These are phyloP conservation scores for Allophyes oxyacanthae DNA, from an alignment of 2,888 invertebrate species.

Conservation along the genomic window DNA sequence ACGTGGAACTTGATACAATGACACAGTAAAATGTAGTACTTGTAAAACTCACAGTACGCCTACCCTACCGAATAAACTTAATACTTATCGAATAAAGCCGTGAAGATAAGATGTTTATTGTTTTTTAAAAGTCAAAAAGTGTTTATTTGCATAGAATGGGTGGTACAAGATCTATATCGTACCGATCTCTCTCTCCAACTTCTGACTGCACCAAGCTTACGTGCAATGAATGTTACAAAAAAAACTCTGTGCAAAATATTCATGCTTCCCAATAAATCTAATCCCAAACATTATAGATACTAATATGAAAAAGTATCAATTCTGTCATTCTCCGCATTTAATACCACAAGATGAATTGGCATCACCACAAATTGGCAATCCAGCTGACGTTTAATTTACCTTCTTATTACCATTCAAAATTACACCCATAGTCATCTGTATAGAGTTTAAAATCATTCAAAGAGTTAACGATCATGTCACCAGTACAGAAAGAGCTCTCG, in stretches of 20 bases:
- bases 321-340: slow-evolving; percentile 71
- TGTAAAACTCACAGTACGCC: too few relatives aligned
- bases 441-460: slow-evolving; percentile 24
- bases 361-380: slow-evolving; percentile 77
- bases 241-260: slow-evolving; percentile 40
- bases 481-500: slow-evolving; percentile 40
- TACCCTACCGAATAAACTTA: too few relatives aligned
- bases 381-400: slow-evolving; percentile 66
- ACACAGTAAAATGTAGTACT: too few relatives aligned
- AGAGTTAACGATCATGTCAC: not conserved
- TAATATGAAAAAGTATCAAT: slow-evolving; percentile 71
- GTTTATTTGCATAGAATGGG: too few relatives aligned
- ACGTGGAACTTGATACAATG: too few relatives aligned
- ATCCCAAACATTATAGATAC: slow-evolving; percentile 54
- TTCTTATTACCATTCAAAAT: slow-evolving; percentile 41
- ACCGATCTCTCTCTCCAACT: too few relatives aligned
- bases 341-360: slow-evolving; percentile 80
- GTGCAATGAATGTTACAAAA: not conserved
- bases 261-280: slow-evolving; percentile 53
- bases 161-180: too few relatives aligned
- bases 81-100: too few relatives aligned
- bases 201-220: too few relatives aligned
- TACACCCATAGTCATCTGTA: slow-evolving; percentile 25
- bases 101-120: too few relatives aligned
- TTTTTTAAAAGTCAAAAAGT: too few relatives aligned